Base-by-base conservation (phyloP, 2,888 invertebrate genomes). In the Brachyptera putata region DNA sequence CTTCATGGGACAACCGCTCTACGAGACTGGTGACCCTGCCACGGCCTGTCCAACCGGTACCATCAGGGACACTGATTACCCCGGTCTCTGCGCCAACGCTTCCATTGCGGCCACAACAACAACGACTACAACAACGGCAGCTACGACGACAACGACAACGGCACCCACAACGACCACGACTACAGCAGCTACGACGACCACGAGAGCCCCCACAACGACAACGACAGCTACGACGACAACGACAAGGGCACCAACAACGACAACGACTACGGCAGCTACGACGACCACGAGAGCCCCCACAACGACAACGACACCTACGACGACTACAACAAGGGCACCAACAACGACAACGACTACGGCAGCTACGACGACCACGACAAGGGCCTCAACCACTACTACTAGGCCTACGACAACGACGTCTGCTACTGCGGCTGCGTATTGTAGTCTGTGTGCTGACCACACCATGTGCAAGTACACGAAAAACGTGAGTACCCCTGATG, bases 1-100 rank as follows among this genome's bases (percentile, higher is more conserved):
- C 64, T 53, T 66, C 14, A 57, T 68, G 0, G 69, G 68, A 5
- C n/a, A n/a, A n/a, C n/a, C n/a, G n/a, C 58, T 76, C 55, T 77
- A 76, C 67, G 59, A 66, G 18, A 24, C 63, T 13, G 72, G 72
- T 18, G 22, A 66, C 3, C 66, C 71, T 1, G 71, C 71, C 60
- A 69, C 69, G 13, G 60, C 66, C 14, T 72, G 71, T 60, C 69
- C 72, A 3, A 65, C 63, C 48, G 70, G 69, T 9, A 37, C 37
- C 3, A 13, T n/a, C n/a, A n/a, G n/a, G n/a, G n/a, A n/a, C n/a
- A n/a, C n/a, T n/a, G 34, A 14, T 30, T 21, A 36, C 7, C 30
- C 18, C 18, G 16, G 9, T 1, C 1, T 25, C 18, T 9, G 16
- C 18, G n/a, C 43, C 18, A 43, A 14, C 43, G 18, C 43, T 43